Evolutionary conservation across 2,888 invertebrate species (phyloP).

Genomic region (Beris morrisii): DNA sequence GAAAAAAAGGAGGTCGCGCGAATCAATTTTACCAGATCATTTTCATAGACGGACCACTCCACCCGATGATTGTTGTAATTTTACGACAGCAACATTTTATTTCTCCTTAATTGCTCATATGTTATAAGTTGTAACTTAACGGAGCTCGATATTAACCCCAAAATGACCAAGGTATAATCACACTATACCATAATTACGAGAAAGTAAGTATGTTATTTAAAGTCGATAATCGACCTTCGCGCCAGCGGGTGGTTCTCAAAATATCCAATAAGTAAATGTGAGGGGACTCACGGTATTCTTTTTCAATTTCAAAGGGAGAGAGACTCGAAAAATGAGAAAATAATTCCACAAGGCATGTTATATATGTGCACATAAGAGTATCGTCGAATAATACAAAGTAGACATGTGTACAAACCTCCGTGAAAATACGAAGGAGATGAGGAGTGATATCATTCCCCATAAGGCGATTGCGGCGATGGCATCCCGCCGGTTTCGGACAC

Average conservation of each 20-base stretch:
- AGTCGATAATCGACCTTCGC: conserved; percentile 27
- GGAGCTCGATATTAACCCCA: conserved; percentile 23
- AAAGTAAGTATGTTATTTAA: conserved; percentile 27
- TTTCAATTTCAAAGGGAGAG: conserved; percentile 3
- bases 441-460: conserved; percentile 23
- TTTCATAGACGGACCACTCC: no score
- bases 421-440: conserved; percentile 20
- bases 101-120: no score
- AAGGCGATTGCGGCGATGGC: conserved; percentile 34
- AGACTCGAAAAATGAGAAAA: no score
- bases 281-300: conserved; percentile 18
- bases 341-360: no score
- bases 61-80: no score
- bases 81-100: no score
- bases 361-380: neutral
- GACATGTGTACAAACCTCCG: conserved; percentile 37
- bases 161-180: conserved; percentile 24
- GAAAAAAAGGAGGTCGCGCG: no score
- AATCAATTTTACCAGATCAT: no score
- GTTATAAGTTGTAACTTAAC: no score
- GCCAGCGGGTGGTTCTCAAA: conserved; percentile 28
- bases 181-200: conserved; percentile 23
- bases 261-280: conserved; percentile 26
- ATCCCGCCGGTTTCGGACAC: conserved; percentile 50
- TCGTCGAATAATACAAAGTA: neutral